phyloP scores from a whole-genome alignment of 35 echinoderm and acorn worm species.

The Anneissia japonica region DNA sequence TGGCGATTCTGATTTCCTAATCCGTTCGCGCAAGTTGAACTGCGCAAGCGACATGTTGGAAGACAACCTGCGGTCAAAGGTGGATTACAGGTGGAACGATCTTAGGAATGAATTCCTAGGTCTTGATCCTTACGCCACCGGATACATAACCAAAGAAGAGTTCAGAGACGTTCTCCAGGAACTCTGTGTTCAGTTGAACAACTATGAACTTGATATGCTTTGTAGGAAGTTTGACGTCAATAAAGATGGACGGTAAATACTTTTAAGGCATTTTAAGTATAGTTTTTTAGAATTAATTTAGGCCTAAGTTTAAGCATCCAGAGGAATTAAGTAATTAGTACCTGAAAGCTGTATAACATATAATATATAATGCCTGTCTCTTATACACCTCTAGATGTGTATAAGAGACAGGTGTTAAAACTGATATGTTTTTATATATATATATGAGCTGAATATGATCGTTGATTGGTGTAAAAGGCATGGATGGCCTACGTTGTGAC shows the following conservation, averaged over 20 bases:
- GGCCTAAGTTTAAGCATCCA: no score
- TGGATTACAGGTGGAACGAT: slow-evolving; percentile 97
- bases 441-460: no score
- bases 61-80: slow-evolving; percentile 93
- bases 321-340: no score
- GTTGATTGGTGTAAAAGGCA: no score
- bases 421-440: no score
- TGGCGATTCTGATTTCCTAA: slow-evolving; percentile 88
- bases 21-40: slow-evolving; percentile 86
- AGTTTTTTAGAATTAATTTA: no score
- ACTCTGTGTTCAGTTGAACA: slow-evolving; percentile 79
- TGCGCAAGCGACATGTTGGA: slow-evolving; percentile 96
- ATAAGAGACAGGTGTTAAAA: no score
- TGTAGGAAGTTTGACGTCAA: slow-evolving; percentile 79
- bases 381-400: no score
- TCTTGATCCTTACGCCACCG: slow-evolving; percentile 70
- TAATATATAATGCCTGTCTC: no score
- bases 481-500: no score
- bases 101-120: slow-evolving; percentile 72
- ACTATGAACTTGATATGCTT: slow-evolving; percentile 68
- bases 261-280: no score
- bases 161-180: slow-evolving; percentile 72
- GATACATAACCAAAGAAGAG: slow-evolving; percentile 72
- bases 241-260: slow-evolving; percentile 66
- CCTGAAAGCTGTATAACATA: no score